Percentiles rank a stretch among this genome's conserved stretches.
These are phyloP conservation scores for Danio jaintianensis DNA, from an alignment of 2,797 vertebrate genomes.

Conservation along the genomic window DNA sequence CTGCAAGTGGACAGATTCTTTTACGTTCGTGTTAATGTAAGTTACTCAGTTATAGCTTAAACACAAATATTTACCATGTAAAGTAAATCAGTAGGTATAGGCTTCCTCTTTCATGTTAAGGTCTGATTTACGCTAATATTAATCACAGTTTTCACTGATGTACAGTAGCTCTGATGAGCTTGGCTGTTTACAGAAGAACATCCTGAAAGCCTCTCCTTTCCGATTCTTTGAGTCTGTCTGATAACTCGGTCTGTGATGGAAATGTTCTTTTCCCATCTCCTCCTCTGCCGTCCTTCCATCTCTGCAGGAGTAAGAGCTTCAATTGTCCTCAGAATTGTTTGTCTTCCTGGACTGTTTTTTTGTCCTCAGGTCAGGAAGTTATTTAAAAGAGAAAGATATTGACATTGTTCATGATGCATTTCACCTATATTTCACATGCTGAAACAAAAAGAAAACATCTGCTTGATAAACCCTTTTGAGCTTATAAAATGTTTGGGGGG, in stretches of 20 bases:
- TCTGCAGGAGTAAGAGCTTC: constrained; percentile 2
- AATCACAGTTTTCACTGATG: constrained; percentile 16
- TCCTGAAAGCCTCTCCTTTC: constrained; percentile 55
- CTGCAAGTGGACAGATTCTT: neutral
- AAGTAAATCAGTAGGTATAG: neutral
- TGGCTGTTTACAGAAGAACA: constrained; percentile 66
- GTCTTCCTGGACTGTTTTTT: constrained; percentile 29
- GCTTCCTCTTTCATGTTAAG: neutral
- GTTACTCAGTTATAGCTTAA: neutral
- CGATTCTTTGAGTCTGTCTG: constrained; percentile 22
- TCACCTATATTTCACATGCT: constrained; percentile 8
- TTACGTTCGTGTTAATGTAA: neutral
- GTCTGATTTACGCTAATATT: neutral
- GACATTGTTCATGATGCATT: neutral
- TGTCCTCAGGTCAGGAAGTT: neutral
- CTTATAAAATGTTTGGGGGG: neutral
- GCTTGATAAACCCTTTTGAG: neutral
- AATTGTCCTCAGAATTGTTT: constrained; percentile 28
- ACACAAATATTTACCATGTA: neutral
- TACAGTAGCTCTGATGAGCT: neutral
- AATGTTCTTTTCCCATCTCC: constrained; percentile 42
- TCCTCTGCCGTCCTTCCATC: constrained; percentile 4
- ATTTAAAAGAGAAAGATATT: constrained; percentile 3
- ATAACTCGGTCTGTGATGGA: constrained; percentile 2
- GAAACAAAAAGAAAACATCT: constrained; percentile 1